Evolutionary conservation across 1,140 invertebrate genomes (phyloP).

Genomic region (Microvelia longipes): DNA sequence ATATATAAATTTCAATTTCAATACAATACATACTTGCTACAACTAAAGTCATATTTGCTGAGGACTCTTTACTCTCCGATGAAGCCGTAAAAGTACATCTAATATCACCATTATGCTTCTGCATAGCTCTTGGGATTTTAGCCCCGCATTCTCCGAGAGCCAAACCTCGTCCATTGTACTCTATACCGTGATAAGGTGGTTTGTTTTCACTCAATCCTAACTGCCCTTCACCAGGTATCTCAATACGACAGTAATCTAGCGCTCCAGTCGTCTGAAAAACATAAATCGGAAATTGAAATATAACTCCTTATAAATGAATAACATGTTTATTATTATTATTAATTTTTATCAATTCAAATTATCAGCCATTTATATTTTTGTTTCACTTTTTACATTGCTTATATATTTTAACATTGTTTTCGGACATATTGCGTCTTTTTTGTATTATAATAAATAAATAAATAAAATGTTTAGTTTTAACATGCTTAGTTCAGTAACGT

Average conservation of each 20-base stretch:
- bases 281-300: too few relatives aligned
- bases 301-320: too few relatives aligned
- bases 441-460: too few relatives aligned
- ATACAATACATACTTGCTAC: slow-evolving; percentile 64
- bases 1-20: too few relatives aligned
- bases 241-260: not conserved
- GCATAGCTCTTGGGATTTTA: slow-evolving; percentile 40
- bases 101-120: slow-evolving; percentile 48
- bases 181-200: slow-evolving; percentile 19
- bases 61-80: slow-evolving; percentile 32
- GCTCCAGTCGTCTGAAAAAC: not conserved
- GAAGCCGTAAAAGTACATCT: slow-evolving; percentile 41
- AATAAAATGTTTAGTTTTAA: too few relatives aligned
- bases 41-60: slow-evolving; percentile 41
- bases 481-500: too few relatives aligned
- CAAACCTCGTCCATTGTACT: slow-evolving; percentile 39
- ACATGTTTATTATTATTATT: too few relatives aligned
- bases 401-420: too few relatives aligned
- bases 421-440: too few relatives aligned
- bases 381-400: too few relatives aligned
- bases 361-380: too few relatives aligned
- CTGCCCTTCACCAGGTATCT: not conserved
- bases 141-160: slow-evolving; percentile 50
- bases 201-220: not conserved
- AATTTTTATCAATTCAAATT: too few relatives aligned